phyloP scores from a whole-genome alignment of 2,888 invertebrate species.

The Epinotia nisella region DNA sequence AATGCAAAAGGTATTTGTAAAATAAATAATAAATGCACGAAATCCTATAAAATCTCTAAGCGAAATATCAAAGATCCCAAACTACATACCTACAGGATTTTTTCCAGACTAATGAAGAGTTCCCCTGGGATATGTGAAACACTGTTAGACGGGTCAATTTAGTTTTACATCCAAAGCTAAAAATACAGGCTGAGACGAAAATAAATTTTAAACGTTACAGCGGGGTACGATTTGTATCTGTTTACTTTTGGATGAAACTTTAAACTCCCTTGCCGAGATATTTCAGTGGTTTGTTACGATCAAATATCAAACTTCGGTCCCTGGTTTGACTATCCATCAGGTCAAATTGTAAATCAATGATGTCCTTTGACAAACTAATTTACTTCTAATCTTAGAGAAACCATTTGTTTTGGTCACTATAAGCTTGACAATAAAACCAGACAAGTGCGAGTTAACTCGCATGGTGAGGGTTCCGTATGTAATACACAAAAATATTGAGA shows the following conservation, averaged over 20 bases:
- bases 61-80: conserved; percentile 36
- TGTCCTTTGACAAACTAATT: no score
- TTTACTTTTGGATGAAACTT: conserved; percentile 14
- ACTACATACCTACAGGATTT: conserved; percentile 21
- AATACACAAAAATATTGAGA: no score
- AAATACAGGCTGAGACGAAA: conserved; percentile 26
- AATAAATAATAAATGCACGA: conserved; percentile 25
- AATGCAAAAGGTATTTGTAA: conserved; percentile 11
- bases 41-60: conserved; percentile 34
- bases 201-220: conserved; percentile 33
- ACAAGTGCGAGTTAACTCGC: no score
- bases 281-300: background rate
- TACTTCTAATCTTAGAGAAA: no score
- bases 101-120: conserved; percentile 40
- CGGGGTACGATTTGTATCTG: conserved; percentile 2
- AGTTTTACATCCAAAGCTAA: conserved; percentile 35
- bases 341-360: background rate
- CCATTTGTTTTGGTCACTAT: no score
- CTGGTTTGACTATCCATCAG: background rate
- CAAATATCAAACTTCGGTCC: background rate
- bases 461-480: no score
- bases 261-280: conserved; percentile 1
- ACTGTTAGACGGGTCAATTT: conserved; percentile 38
- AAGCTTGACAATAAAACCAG: no score
- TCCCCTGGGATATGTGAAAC: conserved; percentile 36